Evolutionary conservation across 2,113 vertebrate genomes (phyloP), one percentile per base, ranked within the genome.

Genomic region (Dermatemys mawii): DNA sequence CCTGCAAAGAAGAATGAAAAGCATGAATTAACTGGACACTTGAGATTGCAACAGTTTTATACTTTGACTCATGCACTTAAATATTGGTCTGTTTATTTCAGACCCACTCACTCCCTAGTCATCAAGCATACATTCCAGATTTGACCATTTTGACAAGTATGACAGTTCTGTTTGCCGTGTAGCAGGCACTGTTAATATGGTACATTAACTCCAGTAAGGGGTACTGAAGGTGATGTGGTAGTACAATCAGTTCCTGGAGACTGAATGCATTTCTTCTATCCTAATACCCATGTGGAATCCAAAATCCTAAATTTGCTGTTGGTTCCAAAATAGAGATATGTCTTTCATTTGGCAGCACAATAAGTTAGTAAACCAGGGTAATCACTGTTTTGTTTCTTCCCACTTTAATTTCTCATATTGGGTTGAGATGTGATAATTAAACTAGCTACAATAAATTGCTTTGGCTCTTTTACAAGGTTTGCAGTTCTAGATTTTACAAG

Each of bases 351-450:
- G 82, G 87, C 84, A 86, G 86, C 0, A 0, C 49, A 78, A 8
- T 93, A 11, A 73, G 63, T 78, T 79, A 17, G 54, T 60, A 49
- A 0, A 0, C 44, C 53, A 11, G 13, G 48, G 73, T 46, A 29
- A 44, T 76, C 26, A 27, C 73, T 76, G 41, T 44, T 94, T 46
- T 0, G 0, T 92, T 94, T 84, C 80, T 89, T 81, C 86, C 67
- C 90, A 90, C 67, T 83, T 93, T 94, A 93, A 26, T 93, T 95
- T 95, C 93, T 95, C 81, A 83, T 93, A 78, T 27, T 89, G 84
- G 57, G 24, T 32, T 1, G 26, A 87, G 93, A 95, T 92, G 86
- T 84, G 16, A 53, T 89, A 94, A 96, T 95, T 90, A 91, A 84
- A 90, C 95, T 89, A 92, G 55, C 63, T 93, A 55, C 84, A n/a